Conservation (phyloP, 2,797 vertebrate genomes). For the Falco biarmicus region DNA sequence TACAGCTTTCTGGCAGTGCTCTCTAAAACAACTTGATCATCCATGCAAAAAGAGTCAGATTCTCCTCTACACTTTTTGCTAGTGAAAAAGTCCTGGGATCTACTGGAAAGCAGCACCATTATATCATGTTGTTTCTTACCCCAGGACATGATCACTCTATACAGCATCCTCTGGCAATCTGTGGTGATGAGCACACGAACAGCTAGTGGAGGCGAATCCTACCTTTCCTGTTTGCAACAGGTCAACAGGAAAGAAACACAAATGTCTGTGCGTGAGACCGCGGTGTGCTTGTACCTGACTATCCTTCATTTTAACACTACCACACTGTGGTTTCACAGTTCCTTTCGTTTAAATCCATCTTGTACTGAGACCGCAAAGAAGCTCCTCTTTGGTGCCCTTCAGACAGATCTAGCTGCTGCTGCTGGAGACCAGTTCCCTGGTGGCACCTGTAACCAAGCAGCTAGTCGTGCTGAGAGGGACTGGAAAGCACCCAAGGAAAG, state of each 20-base stretch:
- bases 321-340: neutral
- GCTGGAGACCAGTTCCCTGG: neutral
- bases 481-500: neutral
- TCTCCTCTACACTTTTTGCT: neutral
- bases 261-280: neutral
- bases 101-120: neutral
- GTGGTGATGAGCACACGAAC: neutral
- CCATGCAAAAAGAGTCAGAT: neutral
- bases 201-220: neutral
- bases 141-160: neutral
- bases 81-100: neutral
- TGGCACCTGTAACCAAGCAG: neutral
- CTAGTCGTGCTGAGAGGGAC: neutral
- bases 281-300: neutral
- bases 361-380: neutral
- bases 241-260: neutral
- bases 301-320: neutral
- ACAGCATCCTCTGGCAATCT: neutral
- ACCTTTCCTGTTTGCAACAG: neutral
- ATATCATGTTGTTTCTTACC: neutral
- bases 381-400: neutral
- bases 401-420: neutral
- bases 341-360: neutral
- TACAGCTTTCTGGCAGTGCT: neutral
- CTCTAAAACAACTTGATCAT: neutral